Evolutionary conservation across 64 coral and sea anemone species (phyloP), one percentile per base, ranked within the genome.

Genomic region (Pocillopora damicornis): DNA sequence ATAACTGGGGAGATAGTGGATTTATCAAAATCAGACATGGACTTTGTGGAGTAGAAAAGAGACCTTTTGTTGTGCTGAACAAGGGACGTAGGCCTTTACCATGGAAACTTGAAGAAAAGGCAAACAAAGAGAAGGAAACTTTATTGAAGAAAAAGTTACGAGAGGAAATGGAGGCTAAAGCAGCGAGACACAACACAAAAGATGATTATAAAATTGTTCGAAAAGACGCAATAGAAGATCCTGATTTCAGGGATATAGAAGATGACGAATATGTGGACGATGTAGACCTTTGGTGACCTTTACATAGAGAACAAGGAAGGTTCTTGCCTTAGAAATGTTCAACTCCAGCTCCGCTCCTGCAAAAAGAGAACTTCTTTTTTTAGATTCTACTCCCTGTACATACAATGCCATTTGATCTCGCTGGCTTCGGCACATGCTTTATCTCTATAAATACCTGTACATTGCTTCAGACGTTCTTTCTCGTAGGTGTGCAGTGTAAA

Each of bases 21-120:
- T 98, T 94, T 68, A 93, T 98, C 12, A 98, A 98, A 80, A 98
- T 98, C 67, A 88, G 65, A 25, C 86, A 94, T 68, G 92, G 92
- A 63, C 89, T 91, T 61, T 95, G 93, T 81, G 93, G 93, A 16
- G 90, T 95, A 13, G 93, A 95, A 37, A 95, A 95, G 60, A 89
- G 93, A 45, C 93, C 93, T 11, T 95, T 95, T 73, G 93, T 95
- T 59, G 89, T 91, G 12, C 80, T 95, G 37, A 95, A 95, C 79
- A 91, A 76, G 79, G 79, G 69, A 16, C 73, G 63, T 0, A 95
- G 91, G 60, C 89, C 78, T 4, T 81, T 95, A 15, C 93, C 93
- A 20, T 95, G 93, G 93, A 86, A 89, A 63, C 23, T 75, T 20
- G 89, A 95, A 88, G 80, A 75, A 87, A 79, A 80, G 11, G 42